These are phyloP conservation scores for Galleria mellonella DNA, from an alignment of 1,140 invertebrate species.

Conservation along the genomic window DNA sequence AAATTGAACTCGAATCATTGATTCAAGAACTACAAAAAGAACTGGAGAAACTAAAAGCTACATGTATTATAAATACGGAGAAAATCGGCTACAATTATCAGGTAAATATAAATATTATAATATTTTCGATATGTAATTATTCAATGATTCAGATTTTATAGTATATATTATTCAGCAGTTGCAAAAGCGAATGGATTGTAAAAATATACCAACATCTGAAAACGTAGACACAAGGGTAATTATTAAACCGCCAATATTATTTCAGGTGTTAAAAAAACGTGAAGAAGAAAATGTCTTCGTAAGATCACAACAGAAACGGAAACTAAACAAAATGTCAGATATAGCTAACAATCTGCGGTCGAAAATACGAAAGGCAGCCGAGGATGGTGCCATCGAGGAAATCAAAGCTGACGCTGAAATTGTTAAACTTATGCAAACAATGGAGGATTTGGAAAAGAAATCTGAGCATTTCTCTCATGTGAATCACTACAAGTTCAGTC, in stretches of 20 bases:
- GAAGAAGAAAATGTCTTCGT: constrained; percentile 91
- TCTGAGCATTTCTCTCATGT: constrained; percentile 78
- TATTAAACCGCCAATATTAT: background rate
- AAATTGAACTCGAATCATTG: constrained; percentile 81
- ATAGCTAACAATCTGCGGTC: constrained; percentile 77
- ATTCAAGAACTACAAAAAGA: constrained; percentile 85
- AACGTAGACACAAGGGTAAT: no score
- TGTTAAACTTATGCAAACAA: constrained; percentile 77
- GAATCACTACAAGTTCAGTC: constrained; percentile 58
- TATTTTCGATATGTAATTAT: no score
- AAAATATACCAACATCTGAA: no score
- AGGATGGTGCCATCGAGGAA: constrained; percentile 73
- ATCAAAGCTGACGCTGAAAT: constrained; percentile 77
- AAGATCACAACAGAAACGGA: constrained; percentile 87
- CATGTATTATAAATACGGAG: constrained; percentile 84
- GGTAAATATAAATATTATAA: constrained; percentile 32
- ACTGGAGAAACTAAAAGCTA: constrained; percentile 84
- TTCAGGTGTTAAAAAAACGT: constrained; percentile 84
- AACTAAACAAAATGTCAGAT: constrained; percentile 87
- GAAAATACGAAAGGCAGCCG: constrained; percentile 77
- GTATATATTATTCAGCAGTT: no score
- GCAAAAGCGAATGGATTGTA: no score
- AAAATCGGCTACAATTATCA: constrained; percentile 92
- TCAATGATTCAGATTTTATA: no score
- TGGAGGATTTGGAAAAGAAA: constrained; percentile 80